Evolutionary conservation across 1,140 invertebrate genomes (phyloP), one percentile per base, ranked within the genome.

Genomic region (Camponotus pennsylvanicus): DNA sequence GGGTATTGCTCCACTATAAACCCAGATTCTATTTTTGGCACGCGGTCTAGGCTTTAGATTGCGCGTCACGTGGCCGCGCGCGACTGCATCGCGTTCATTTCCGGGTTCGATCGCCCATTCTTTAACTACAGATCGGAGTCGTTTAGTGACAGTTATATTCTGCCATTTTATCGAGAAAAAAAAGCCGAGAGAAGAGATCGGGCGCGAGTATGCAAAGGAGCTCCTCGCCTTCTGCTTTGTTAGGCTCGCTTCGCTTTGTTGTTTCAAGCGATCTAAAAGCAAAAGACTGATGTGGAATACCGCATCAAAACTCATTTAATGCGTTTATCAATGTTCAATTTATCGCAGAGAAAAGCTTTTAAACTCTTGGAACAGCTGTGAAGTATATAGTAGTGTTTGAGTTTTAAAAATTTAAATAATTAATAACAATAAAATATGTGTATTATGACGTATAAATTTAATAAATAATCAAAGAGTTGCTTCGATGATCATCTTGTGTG

Each of bases 1-100:
- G 85, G 87, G 49, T 92, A 89, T 92, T 92, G 88, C 90, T 87
- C 87, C 63, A 87, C 85, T 87, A 73, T 91, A 88, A 86, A 91
- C 88, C 88, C 45, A 91, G 83, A 90, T 90, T 91, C 87, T 91
- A 91, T 91, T 91, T 91, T 80, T 86, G 90, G 66, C 61, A 27
- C 63, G 37, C 70, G 52, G 49, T 69, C 21, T 42, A 64, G n/a
- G 71, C 86, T 87, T 66, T 87, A 86, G 40, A 40, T 42, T 13
- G 11, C 45, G n/a, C 64, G 42, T 71, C 71, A 63, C 40, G 49
- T 32, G 55, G 32, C 37, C 40, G 71, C 67, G 9, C n/a, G 59
- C n/a, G 64, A 64, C 49, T 21, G 32, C 37, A 21, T 52, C 52
- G 61, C 40, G 37, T 2, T 18, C 45, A 63, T 80, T 52, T 64